Percentiles rank a stretch among this genome's conserved stretches.
Evolutionary conservation across 1,140 invertebrate species (phyloP).

Genomic region (Lepidurus packardi): DNA sequence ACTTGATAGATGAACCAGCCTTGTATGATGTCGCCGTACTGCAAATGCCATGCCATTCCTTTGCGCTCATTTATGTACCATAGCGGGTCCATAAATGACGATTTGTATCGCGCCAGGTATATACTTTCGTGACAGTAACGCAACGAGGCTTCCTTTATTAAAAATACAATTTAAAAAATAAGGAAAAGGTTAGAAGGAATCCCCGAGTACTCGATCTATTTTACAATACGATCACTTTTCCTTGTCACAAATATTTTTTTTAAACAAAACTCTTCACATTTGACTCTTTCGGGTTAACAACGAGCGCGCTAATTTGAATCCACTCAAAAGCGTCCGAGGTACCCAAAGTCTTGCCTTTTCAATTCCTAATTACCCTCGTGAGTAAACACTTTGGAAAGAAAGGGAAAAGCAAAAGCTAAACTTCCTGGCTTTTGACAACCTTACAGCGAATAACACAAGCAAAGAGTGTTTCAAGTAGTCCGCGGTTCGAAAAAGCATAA

Average conservation of each 20-base stretch:
- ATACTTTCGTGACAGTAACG: background rate
- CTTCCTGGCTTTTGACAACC: background rate
- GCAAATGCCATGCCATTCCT: background rate
- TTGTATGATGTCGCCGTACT: background rate
- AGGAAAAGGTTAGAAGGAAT: background rate
- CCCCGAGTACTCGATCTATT: no score
- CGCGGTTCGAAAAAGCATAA: background rate
- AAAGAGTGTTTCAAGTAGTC: slow-evolving; percentile 2
- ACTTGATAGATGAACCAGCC: background rate
- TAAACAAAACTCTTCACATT: no score
- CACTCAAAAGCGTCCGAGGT: no score
- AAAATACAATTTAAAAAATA: background rate
- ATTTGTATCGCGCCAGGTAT: slow-evolving; percentile 1
- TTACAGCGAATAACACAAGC: background rate
- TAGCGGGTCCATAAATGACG: background rate
- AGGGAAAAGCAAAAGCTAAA: no score
- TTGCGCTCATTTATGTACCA: background rate
- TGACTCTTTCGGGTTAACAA: no score
- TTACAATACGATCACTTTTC: no score
- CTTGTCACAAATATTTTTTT: no score
- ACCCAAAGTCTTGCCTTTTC: background rate
- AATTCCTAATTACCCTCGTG: background rate
- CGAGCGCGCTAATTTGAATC: no score
- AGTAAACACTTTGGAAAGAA: background rate
- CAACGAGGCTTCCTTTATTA: background rate